Conservation (phyloP, 2,797 vertebrate species). For the Lindbergichthys nudifrons region DNA sequence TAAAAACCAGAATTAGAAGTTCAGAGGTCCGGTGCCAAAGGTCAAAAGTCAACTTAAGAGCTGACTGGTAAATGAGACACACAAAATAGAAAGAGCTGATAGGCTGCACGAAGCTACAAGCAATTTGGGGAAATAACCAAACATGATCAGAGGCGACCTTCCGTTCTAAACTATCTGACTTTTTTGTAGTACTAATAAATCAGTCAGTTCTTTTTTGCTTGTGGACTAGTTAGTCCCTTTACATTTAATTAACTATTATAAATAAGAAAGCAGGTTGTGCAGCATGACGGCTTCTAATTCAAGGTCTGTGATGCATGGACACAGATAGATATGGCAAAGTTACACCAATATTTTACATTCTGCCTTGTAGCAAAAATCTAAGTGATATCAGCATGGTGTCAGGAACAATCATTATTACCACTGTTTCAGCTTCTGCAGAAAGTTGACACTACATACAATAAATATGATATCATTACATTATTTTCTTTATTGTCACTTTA, state of each 20-base stretch:
- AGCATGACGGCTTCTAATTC: neutral
- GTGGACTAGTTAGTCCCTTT: neutral
- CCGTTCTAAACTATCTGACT: neutral
- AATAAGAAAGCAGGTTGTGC: neutral
- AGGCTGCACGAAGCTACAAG: too few species aligned
- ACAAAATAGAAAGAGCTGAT: constrained; percentile 41
- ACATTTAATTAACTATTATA: too few species aligned
- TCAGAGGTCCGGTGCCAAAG: constrained; percentile 56
- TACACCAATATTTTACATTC: too few species aligned
- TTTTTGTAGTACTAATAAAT: neutral
- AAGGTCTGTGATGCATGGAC: neutral
- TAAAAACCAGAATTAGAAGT: constrained; percentile 64
- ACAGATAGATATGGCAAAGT: neutral
- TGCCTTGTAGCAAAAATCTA: too few species aligned
- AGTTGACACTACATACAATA: too few species aligned
- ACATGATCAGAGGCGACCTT: neutral
- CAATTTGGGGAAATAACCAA: neutral
- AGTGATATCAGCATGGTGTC: too few species aligned
- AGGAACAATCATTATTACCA: too few species aligned
- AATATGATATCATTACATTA: too few species aligned
- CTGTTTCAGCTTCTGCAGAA: too few species aligned
- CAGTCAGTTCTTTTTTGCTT: too few species aligned
- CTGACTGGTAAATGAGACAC: constrained; percentile 33
- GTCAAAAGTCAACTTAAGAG: constrained; percentile 44
- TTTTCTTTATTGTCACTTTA: too few species aligned